Evolutionary conservation across 2,797 vertebrate species (phyloP).

Genomic region (Sebastes kiyomatsui): DNA sequence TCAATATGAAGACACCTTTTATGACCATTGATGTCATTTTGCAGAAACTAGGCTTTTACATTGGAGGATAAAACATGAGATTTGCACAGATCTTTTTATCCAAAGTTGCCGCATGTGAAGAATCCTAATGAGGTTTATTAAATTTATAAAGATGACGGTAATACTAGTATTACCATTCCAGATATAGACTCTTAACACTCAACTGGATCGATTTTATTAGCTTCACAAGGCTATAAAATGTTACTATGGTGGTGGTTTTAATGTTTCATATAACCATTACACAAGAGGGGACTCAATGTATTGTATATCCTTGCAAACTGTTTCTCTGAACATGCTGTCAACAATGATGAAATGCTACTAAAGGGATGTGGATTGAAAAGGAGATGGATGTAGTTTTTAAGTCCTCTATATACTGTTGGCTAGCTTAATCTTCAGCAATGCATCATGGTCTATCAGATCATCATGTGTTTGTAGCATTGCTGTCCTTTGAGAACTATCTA

Average conservation of each 20-base stretch:
- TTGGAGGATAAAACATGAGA: slow-evolving; percentile 45
- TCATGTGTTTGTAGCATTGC: background rate
- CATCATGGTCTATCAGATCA: background rate
- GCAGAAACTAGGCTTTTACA: slow-evolving; percentile 43
- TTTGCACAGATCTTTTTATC: slow-evolving; percentile 34
- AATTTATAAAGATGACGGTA: slow-evolving; percentile 4
- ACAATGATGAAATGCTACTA: background rate
- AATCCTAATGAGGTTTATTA: slow-evolving; percentile 20
- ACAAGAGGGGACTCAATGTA: background rate
- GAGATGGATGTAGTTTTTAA: background rate
- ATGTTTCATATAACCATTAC: slow-evolving; percentile 21
- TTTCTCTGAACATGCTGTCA: background rate
- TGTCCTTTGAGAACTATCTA: background rate
- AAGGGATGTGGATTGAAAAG: background rate
- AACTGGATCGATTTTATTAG: slow-evolving; percentile 4
- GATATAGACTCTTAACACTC: slow-evolving; percentile 17
- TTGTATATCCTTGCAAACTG: background rate
- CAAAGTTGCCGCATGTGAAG: slow-evolving; percentile 23
- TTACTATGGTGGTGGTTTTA: slow-evolving; percentile 20
- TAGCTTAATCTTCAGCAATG: background rate
- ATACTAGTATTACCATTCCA: slow-evolving; percentile 2
- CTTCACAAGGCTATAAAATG: slow-evolving; percentile 7
- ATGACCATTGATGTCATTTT: slow-evolving; percentile 67
- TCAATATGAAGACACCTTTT: slow-evolving; percentile 59
- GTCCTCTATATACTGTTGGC: background rate